Conservation (phyloP, 2,888 invertebrate genomes). For the Meteorus cinctellus region DNA sequence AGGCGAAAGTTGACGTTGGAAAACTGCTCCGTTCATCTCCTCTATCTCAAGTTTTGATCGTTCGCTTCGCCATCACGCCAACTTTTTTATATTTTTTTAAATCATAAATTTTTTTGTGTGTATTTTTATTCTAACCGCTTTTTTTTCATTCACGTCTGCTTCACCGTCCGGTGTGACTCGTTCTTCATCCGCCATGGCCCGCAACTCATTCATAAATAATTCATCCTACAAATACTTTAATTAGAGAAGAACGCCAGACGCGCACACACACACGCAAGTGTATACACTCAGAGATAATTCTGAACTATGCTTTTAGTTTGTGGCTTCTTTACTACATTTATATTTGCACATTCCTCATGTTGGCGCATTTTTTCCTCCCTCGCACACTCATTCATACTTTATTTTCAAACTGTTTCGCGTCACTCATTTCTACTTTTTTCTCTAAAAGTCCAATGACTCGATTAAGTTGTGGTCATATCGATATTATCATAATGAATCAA, state of each 20-base stretch:
- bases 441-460: background rate
- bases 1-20: slow-evolving; percentile 22
- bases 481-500: no score
- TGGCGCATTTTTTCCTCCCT: slow-evolving; percentile 25
- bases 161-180: slow-evolving; percentile 20
- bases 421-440: background rate
- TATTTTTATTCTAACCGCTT: slow-evolving; percentile 25
- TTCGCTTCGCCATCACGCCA: background rate
- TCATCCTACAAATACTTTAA: slow-evolving; percentile 64
- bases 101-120: slow-evolving; percentile 33
- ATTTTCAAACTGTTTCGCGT: slow-evolving; percentile 29
- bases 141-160: slow-evolving; percentile 3
- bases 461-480: background rate
- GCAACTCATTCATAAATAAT: slow-evolving; percentile 61
- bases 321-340: slow-evolving; percentile 48
- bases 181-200: slow-evolving; percentile 39
- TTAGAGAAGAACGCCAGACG: slow-evolving; percentile 50
- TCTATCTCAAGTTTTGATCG: slow-evolving; percentile 44
- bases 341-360: slow-evolving; percentile 56
- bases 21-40: slow-evolving; percentile 35
- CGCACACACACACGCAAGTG: background rate
- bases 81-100: slow-evolving; percentile 19
- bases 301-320: slow-evolving; percentile 55
- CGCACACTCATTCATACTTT: slow-evolving; percentile 32
- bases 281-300: slow-evolving; percentile 51